Evolutionary conservation across 2,888 invertebrate genomes (phyloP), one percentile per base, ranked within the genome.

Genomic region (Drosophila cognata): DNA sequence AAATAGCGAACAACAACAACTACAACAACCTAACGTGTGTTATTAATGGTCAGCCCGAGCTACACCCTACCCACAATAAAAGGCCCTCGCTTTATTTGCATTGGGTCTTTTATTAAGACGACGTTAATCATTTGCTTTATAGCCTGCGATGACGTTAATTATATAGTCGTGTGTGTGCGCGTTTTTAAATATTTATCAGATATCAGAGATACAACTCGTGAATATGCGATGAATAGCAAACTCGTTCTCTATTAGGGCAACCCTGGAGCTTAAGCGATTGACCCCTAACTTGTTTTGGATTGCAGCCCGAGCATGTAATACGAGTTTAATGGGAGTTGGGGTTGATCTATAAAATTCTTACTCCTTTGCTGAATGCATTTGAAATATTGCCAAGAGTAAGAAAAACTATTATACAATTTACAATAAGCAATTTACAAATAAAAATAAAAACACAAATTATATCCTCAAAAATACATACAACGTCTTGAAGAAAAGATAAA

Each of bases 81-180:
- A 48, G 43, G n/a, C 43, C 61, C 55, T 46, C 29, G 55, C 73
- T 68, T 73, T 78, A 71, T 86, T 83, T 83, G 62, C 59, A 62
- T 81, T 72, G 64, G 52, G 63, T 58, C 52, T 73, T 75, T 84
- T 87, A 72, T 77, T 84, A 75, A 84, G 80, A 68, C 75, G 79
- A 60, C 77, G 82, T 79, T 85, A 89, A 84, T 88, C 89, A 84
- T 70, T 77, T 64, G 77, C 56, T 84, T 88, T 80, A 89, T 73
- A 61, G 64, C 76, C 66, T 13, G 31, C 52, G 53, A 60, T 76
- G 70, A 82, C 88, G 65, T 77, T 85, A 89, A 85, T 85, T 85
- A 89, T 84, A 87, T 65, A 48, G 52, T 70, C 72, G 78, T 73
- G 71, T 80, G 71, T 76, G 72, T 65, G 71, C 53, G 61, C 55